These are phyloP conservation scores for Mustelus asterias DNA, from an alignment of 2,113 vertebrate genomes.

Conservation along the genomic window DNA sequence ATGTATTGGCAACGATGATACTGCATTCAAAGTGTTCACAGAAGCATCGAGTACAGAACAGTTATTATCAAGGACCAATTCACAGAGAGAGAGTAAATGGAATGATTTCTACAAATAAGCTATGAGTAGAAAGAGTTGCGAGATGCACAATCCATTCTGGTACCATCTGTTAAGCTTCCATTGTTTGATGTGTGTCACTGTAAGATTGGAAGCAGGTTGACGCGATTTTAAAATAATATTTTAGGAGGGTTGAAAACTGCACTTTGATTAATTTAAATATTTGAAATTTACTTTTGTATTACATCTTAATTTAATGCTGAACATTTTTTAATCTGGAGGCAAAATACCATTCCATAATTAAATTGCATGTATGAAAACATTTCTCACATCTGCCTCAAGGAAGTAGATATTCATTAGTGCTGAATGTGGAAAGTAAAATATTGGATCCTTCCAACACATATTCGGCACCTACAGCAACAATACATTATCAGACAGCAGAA, in stretches of 20 bases:
- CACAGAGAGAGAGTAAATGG: neutral
- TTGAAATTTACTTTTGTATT: neutral
- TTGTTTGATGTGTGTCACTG: neutral
- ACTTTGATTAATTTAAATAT: neutral
- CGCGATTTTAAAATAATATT: neutral
- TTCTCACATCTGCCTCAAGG: neutral
- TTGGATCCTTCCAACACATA: neutral
- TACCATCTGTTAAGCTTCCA: neutral
- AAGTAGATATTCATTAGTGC: constrained; percentile 4
- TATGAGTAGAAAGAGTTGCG: neutral
- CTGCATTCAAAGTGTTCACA: no score
- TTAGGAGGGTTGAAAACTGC: neutral
- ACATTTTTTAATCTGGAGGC: neutral
- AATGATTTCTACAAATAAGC: neutral
- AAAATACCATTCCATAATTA: neutral
- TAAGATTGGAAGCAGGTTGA: neutral
- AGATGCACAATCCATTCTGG: neutral
- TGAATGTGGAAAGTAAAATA: neutral
- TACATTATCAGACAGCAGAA: neutral
- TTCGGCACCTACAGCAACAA: neutral
- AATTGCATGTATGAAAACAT: constrained; percentile 16
- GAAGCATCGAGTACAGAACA: neutral
- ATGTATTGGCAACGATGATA: no score
- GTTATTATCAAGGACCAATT: neutral
- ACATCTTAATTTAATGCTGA: neutral